These are phyloP conservation scores for Malurus cyaneus DNA, from an alignment of 2,113 vertebrate species.

Conservation along the genomic window DNA sequence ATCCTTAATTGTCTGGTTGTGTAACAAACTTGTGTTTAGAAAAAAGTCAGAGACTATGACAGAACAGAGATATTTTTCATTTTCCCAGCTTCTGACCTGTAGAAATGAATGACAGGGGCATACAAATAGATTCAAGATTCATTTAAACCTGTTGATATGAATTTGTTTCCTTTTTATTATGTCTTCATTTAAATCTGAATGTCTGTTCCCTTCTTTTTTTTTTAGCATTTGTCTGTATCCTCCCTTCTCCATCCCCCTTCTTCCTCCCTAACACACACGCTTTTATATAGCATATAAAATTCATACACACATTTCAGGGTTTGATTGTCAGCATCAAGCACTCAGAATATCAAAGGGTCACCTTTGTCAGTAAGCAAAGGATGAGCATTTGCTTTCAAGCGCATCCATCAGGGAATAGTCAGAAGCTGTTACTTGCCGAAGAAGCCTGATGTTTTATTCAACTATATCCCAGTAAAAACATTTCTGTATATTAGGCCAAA, in stretches of 20 bases:
- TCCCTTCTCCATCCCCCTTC: neutral
- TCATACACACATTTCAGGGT: conserved; percentile 33
- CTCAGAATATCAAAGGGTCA: conserved; percentile 68
- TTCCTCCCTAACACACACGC: neutral
- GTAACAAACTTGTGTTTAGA: neutral
- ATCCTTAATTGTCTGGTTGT: neutral
- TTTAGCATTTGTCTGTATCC: neutral
- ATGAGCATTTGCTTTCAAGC: conserved; percentile 70
- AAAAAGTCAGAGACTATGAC: neutral
- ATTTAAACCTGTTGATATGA: neutral
- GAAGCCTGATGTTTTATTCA: conserved; percentile 76
- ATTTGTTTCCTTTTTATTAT: neutral
- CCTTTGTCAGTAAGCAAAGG: conserved; percentile 70
- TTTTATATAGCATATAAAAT: conserved; percentile 9
- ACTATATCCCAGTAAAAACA: conserved; percentile 46
- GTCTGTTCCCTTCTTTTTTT: neutral
- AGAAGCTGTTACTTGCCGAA: conserved; percentile 62
- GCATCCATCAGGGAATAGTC: conserved; percentile 64
- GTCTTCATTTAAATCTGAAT: neutral
- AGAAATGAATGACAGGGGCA: neutral
- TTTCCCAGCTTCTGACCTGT: neutral
- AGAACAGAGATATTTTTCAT: neutral
- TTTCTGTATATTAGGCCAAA: conserved; percentile 60
- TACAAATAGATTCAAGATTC: neutral
- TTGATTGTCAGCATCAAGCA: conserved; percentile 67